Conservation (phyloP, 2,797 vertebrate genomes). For the Bradypodion pumilum region DNA sequence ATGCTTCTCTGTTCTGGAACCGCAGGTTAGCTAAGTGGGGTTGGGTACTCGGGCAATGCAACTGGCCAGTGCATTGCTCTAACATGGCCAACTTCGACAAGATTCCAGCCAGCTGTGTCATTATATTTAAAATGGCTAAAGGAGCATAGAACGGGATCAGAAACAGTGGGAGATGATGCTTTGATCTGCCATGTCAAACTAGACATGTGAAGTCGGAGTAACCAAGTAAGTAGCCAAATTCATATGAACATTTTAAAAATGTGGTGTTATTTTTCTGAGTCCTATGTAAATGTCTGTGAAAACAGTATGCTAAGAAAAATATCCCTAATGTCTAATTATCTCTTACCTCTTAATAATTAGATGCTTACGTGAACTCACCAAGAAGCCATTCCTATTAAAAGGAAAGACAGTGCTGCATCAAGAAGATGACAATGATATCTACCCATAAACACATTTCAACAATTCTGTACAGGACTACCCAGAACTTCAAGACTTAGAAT, state of each 20-base stretch:
- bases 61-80: too few relatives aligned
- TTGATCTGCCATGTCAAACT: too few relatives aligned
- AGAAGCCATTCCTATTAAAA: slow-evolving; percentile 40
- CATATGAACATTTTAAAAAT: rapidly evolving
- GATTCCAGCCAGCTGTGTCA: too few relatives aligned
- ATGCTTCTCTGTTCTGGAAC: too few relatives aligned
- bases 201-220: too few relatives aligned
- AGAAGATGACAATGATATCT: neutral
- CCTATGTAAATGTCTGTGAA: neutral
- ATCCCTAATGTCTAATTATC: neutral
- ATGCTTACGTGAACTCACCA: slow-evolving; percentile 34
- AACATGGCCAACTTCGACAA: too few relatives aligned
- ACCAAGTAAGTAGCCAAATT: too few relatives aligned
- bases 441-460: neutral
- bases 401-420: neutral
- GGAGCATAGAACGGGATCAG: too few relatives aligned
- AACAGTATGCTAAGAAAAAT: neutral
- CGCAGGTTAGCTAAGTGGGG: too few relatives aligned
- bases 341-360: slow-evolving; percentile 9
- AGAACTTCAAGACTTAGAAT: neutral
- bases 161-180: too few relatives aligned
- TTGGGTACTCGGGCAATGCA: too few relatives aligned
- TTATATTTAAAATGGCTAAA: too few relatives aligned
- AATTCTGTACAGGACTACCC: neutral
- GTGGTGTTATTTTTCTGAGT: slow-evolving; percentile 1